Base-by-base conservation (phyloP, 2,888 invertebrate genomes). In the Chirona hameri region DNA sequence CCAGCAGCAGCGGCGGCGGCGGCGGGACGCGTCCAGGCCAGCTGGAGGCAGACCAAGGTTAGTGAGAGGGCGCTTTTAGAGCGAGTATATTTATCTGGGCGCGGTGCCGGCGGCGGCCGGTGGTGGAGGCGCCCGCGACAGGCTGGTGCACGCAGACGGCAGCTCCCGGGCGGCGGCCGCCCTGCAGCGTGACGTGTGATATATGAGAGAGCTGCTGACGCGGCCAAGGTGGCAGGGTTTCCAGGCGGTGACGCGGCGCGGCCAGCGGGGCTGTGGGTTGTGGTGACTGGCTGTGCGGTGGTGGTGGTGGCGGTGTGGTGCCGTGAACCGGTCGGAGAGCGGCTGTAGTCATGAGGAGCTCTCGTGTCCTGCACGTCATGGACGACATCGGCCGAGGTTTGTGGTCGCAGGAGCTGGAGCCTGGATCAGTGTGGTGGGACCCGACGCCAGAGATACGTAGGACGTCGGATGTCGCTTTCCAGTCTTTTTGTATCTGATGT, bases 11-110 rank as follows among this genome's bases (percentile, higher is more conserved):
- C 72, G 31, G 72, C 65, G 65, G n/a, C 27, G 65, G 9, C 12
- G 65, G 7, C 27, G 72, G 2, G 18, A 5, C 15, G 15, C 72
- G 39, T 76, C 76, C 76, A 76, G 76, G 29, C 46, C 76, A 46
- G 39, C 76, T 76, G 76, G 76, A 76, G 76, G 18, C 46, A 7
- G 76, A 76, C 76, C 76, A 76, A 76, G 76, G 76, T 76, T 46
- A 76, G 76, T 76, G 21, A 52, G 52, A 18, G 76, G 46, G 72
- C 72, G 72, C 31, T 29, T 72, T 72, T 46, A 76, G 76, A 24
- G 39, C 76, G 46, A 46, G 76, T 76, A 76, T 76, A 76, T 76
- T 76, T 76, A 76, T 24, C 69, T 52, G 52, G 52, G 52, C 52
- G 52, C 52, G 15, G 52, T 52, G 52, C 52, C 52, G 52, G 52